phyloP scores from a whole-genome alignment of 2,888 invertebrate genomes.

The Athalia circularis region DNA sequence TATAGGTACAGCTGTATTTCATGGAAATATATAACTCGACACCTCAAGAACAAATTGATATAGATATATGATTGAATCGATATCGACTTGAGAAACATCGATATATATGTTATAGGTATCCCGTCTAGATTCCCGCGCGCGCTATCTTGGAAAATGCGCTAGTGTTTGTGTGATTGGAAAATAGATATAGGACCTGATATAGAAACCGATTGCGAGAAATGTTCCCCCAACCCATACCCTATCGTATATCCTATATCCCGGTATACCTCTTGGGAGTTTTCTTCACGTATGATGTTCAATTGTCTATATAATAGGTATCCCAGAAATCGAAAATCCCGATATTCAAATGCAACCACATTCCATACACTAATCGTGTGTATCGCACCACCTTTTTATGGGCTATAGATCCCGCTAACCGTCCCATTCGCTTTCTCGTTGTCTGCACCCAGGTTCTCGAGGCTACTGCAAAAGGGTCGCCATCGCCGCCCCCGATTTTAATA shows the following conservation, averaged over 20 bases:
- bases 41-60: too few relatives aligned
- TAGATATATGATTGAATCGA: too few relatives aligned
- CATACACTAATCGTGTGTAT: too few relatives aligned
- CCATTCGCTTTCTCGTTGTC: constrained; percentile 43
- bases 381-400: constrained; percentile 5
- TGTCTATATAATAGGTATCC: neutral
- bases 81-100: too few relatives aligned
- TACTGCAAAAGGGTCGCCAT: constrained; percentile 42
- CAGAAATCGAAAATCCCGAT: neutral
- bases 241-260: too few relatives aligned
- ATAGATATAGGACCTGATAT: constrained; percentile 23
- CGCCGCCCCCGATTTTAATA: constrained; percentile 40
- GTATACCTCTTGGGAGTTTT: constrained; percentile 8
- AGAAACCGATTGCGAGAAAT: constrained; percentile 14
- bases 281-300: neutral
- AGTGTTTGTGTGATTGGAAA: constrained; percentile 33
- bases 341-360: neutral
- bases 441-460: constrained; percentile 44
- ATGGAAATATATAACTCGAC: too few relatives aligned
- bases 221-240: constrained; percentile 1
- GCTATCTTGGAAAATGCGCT: neutral
- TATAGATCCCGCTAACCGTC: constrained; percentile 44
- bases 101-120: neutral
- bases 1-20: too few relatives aligned
- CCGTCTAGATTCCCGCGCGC: neutral